Base-by-base conservation (phyloP, 2,113 vertebrate species). In the Bothrops jararaca region DNA sequence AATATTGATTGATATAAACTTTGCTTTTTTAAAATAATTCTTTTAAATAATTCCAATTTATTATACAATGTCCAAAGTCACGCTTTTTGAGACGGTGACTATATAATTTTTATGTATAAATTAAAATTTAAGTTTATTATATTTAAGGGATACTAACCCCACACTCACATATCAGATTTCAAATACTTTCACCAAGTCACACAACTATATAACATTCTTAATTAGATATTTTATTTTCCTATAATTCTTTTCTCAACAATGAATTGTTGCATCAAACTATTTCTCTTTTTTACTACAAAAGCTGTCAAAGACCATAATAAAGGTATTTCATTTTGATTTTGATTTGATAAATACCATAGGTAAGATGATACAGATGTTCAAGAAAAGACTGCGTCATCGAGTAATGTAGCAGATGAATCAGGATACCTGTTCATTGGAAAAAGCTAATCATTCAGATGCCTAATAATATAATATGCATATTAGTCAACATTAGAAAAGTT, bases 351-450 rank as follows among this genome's bases (percentile, higher is more conserved):
- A 39, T 74, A 39, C 26, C 26, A 13, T 29, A 64, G 48, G n/a
- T 69, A 90, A 53, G 1, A 5, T 0, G 39, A n/a, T 69, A 0
- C 0, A 15, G 54, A 53, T 56, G 26, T 0, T 93, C 53, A 10
- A n/a, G 90, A 42, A 4, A 4, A 56, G 22, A 74, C 92, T n/a
- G 6, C 3, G 0, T 24, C 24, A 86, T 85, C 26, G 92, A 58
- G 64, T 91, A 94, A 92, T 60, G 22, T 13, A 86, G 9, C 42
- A 42, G 34, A 13, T 18, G 5, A 52, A 92, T n/a, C 93, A 94
- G 23, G 0, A 5, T 0, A 0, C 1, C 12, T 3, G 1, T 93
- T 90, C 87, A 12, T 91, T 90, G 9, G 48, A 87, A 85, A 12
- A 12, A 4, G 29, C 8, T 86, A 52, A 80, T 92, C 92, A 90